These are phyloP conservation scores for Drosophila tanythrix DNA, from an alignment of 2,888 invertebrate species.

Conservation along the genomic window DNA sequence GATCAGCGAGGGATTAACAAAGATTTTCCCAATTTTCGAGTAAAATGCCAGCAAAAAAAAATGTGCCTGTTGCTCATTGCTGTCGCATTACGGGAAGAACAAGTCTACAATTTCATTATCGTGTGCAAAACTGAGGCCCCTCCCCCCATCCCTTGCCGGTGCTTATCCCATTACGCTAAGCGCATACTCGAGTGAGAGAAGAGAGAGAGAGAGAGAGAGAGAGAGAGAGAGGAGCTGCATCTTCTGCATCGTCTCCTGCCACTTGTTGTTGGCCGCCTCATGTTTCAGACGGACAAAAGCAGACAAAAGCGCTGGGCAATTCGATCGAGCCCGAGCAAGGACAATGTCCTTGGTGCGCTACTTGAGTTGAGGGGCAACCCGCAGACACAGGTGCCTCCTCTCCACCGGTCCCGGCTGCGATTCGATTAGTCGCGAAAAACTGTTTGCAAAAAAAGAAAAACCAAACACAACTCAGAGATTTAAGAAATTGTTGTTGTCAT, in stretches of 20 bases:
- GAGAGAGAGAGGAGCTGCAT: neutral
- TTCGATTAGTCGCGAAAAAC: slow-evolving; percentile 47
- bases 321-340: slow-evolving; percentile 31
- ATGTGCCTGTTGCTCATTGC: slow-evolving; percentile 26
- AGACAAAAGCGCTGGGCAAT: slow-evolving; percentile 41
- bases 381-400: slow-evolving; percentile 45
- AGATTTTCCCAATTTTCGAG: slow-evolving; percentile 76
- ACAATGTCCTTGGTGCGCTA: slow-evolving; percentile 57
- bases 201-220: neutral
- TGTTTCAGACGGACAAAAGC: slow-evolving; percentile 45
- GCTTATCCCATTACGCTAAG: slow-evolving; percentile 77
- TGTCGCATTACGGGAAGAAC: slow-evolving; percentile 43
- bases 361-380: slow-evolving; percentile 48
- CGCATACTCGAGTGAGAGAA: slow-evolving; percentile 35
- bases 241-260: slow-evolving; percentile 26
- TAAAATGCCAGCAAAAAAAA: slow-evolving; percentile 22
- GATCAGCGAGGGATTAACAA: slow-evolving; percentile 67
- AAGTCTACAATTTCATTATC: slow-evolving; percentile 78
- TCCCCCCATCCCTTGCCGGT: slow-evolving; percentile 13
- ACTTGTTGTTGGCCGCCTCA: slow-evolving; percentile 64
- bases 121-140: slow-evolving; percentile 30
- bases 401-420: slow-evolving; percentile 2
- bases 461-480: neutral
- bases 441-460: slow-evolving; percentile 19
- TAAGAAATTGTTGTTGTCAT: slow-evolving; percentile 55